Base-by-base conservation (phyloP, 1,140 invertebrate genomes). In the Trichonephila clavipes region DNA sequence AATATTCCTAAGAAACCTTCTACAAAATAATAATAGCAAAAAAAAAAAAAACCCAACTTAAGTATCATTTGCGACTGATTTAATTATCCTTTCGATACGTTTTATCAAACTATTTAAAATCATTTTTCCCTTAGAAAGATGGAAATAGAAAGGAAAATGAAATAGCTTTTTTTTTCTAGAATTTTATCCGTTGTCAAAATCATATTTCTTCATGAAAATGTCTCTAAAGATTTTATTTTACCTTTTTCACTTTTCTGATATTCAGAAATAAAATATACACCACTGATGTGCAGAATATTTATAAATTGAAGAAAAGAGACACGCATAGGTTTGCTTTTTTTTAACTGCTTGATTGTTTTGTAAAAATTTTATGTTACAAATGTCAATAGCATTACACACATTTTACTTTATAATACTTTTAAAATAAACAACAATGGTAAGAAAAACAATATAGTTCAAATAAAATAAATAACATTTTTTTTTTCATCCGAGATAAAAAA, bases 71-170 rank as follows among this genome's bases (percentile, higher is more conserved):
- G 14, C 72, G 34, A 18, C 34, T 77, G 24, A 77, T 77, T 77
- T 77, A 77, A 77, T 77, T 77, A 77, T 77, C 72, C 34, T 40
- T 40, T 77, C 72, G 14, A 19, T 77, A 34, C 72, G 72, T 77
- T 77, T 51, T 77, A 77, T 40, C 72, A 77, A 77, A 77, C 28
- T 28, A 40, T 77, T 77, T 77, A 77, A 34, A 77, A 16, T 40
- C 28, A 4, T 10, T 77, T 77, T 28, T 34, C 28, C 3, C 19
- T 24, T 34, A 12, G 1, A 40, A 77, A 18, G 16, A 40, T 40
- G 1, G 14, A 0, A 77, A 77, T 7, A 6, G 12, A 24, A 5
- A 19, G 21, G 34, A 40, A 40, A 7, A 64, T 19, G 16, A 0
- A 21, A 21, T 64, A 6, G 62, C 2, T 62, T 64, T 19, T 64